phyloP scores from a whole-genome alignment of 1,140 invertebrate species.

The Lordiphosa collinella region DNA sequence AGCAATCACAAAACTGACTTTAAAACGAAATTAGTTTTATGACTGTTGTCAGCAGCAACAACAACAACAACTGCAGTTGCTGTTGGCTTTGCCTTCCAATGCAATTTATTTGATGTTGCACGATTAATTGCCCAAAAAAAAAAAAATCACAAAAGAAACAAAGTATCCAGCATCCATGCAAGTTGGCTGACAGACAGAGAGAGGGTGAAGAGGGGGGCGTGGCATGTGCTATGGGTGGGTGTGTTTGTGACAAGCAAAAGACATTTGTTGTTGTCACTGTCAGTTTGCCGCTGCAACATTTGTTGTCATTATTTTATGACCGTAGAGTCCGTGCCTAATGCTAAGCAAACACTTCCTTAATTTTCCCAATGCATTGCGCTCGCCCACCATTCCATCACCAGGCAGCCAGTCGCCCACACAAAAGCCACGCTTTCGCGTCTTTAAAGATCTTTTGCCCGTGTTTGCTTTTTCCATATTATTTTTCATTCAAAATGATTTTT shows the following conservation, averaged over 20 bases:
- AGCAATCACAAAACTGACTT: conserved; percentile 13
- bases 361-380: conserved; percentile 22
- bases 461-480: too few relatives aligned
- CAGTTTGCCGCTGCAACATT: conserved; percentile 55
- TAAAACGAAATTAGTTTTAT: conserved; percentile 67
- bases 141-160: conserved; percentile 34
- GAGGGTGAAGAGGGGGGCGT: neutral
- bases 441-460: too few relatives aligned
- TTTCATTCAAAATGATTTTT: too few relatives aligned
- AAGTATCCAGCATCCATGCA: too few relatives aligned
- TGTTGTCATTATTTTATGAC: conserved; percentile 68
- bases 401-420: too few relatives aligned
- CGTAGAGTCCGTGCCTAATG: conserved; percentile 7
- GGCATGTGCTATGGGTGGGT: conserved; percentile 21
- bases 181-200: neutral
- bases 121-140: conserved; percentile 70
- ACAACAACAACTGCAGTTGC: too few relatives aligned
- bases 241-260: conserved; percentile 39
- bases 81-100: conserved; percentile 52
- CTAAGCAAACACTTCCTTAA: conserved; percentile 64
- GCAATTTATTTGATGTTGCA: conserved; percentile 74
- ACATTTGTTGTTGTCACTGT: conserved; percentile 49
- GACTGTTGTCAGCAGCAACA: conserved; percentile 48
- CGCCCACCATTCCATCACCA: conserved; percentile 28
- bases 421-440: too few relatives aligned